phyloP scores from a whole-genome alignment of 2,888 invertebrate genomes.

The Mimachlamys varia region DNA sequence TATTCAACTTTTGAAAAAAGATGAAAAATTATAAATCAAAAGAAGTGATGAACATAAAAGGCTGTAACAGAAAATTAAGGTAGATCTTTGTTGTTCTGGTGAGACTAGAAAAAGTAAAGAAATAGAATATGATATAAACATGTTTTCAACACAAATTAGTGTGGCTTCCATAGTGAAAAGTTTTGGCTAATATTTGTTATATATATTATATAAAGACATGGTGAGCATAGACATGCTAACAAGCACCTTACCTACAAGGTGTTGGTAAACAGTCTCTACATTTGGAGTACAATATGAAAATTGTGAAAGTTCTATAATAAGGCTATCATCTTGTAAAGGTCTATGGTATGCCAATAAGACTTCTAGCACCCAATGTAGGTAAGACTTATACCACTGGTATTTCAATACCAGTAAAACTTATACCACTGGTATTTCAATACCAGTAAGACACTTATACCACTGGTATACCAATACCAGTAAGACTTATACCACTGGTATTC shows the following conservation, averaged over 20 bases:
- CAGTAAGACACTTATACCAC: too few species aligned
- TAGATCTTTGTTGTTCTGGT: conserved; percentile 16
- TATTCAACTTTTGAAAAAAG: background rate
- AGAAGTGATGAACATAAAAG: conserved; percentile 1
- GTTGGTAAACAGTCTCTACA: background rate
- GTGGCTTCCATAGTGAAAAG: background rate
- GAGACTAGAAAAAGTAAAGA: conserved; percentile 17
- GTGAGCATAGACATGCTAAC: background rate
- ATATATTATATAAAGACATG: background rate
- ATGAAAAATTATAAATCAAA: background rate
- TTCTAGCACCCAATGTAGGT: too few species aligned
- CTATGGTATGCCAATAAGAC: too few species aligned
- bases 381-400: too few species aligned
- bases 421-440: too few species aligned
- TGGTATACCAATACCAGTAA: too few species aligned
- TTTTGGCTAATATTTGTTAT: background rate
- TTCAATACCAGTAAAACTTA: too few species aligned
- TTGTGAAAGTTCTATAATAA: background rate
- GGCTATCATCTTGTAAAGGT: background rate
- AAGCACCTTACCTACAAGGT: background rate
- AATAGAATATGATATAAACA: background rate
- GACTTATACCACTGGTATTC: too few species aligned
- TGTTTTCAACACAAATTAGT: background rate
- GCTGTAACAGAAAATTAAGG: background rate
- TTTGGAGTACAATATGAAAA: background rate